Evolutionary conservation across 2,888 invertebrate genomes (phyloP).

Genomic region (Plebejus anna): DNA sequence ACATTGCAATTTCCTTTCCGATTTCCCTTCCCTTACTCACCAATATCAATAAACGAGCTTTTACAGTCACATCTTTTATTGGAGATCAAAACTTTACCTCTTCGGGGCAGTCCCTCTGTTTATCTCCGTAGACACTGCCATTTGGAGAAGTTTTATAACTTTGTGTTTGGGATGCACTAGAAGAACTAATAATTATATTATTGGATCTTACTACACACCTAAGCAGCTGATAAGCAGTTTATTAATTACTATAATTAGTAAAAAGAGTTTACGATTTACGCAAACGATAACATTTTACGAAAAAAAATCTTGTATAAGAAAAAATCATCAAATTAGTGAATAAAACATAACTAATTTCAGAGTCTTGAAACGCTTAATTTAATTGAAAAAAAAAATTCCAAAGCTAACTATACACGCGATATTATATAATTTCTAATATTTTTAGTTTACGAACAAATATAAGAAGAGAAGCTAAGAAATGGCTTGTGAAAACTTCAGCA

Average conservation of each 20-base stretch:
- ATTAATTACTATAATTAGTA: too few species aligned
- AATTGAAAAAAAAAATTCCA: background rate
- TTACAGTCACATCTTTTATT: slow-evolving; percentile 2
- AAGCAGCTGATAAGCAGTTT: background rate
- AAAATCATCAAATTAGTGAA: too few species aligned
- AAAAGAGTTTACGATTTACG: too few species aligned
- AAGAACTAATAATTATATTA: background rate
- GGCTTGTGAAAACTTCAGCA: background rate
- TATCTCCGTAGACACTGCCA: background rate
- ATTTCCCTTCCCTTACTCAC: background rate
- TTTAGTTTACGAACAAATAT: slow-evolving; percentile 15
- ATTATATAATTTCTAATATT: background rate
- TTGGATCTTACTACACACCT: background rate
- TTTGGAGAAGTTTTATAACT: background rate
- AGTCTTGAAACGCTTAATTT: background rate
- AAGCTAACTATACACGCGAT: background rate
- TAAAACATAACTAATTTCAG: too few species aligned
- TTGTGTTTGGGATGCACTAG: background rate
- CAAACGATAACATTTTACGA: too few species aligned
- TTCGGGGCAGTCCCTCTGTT: background rate
- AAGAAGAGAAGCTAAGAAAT: background rate
- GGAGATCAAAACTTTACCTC: background rate
- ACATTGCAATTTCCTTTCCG: background rate
- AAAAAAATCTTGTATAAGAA: too few species aligned
- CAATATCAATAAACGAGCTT: slow-evolving; percentile 9